phyloP scores from a whole-genome alignment of 92 coral and sea anemone genomes.

The Chrysogorgia sp. region DNA sequence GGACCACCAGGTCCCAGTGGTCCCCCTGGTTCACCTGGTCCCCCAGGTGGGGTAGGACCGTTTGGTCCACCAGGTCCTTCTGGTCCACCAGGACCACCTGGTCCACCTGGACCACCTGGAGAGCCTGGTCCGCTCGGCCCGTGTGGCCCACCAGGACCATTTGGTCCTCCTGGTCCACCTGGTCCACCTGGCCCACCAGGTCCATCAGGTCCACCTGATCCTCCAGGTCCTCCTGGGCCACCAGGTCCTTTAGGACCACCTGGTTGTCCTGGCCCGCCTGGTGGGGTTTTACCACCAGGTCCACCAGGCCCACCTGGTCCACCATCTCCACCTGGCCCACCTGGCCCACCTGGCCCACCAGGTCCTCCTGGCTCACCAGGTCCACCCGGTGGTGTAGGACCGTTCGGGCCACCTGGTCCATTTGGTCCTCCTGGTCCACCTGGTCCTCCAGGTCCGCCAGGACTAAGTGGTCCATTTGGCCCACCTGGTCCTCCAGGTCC shows the following conservation, averaged over 20 bases:
- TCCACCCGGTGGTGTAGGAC: conserved; percentile 14
- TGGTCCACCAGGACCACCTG: not conserved
- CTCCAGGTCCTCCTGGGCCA: conserved; percentile 45
- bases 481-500: conserved; percentile 57
- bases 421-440: too few species aligned
- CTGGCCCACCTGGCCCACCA: conserved; percentile 72
- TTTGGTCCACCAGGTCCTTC: not conserved
- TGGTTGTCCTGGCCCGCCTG: conserved; percentile 69
- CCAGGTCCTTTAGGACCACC: conserved; percentile 65
- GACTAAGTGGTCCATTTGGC: conserved; percentile 62
- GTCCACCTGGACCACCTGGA: conserved; percentile 30
- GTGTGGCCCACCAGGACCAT: conserved; percentile 90
- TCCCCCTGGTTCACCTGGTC: conserved; percentile 60
- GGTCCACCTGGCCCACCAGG: conserved; percentile 88
- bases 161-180: conserved; percentile 78
- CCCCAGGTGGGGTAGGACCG: conserved; percentile 24
- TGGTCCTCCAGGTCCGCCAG: conserved; percentile 61
- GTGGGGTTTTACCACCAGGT: conserved; percentile 65
- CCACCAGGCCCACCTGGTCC: conserved; percentile 70
- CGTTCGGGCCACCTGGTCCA: conserved; percentile 18
- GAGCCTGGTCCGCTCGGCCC: conserved; percentile 74
- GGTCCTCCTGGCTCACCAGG: conserved; percentile 69
- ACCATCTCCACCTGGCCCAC: conserved; percentile 47
- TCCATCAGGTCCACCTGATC: conserved; percentile 69
- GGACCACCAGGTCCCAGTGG: conserved; percentile 47